Percentiles rank a stretch among this genome's conserved stretches.
These are phyloP conservation scores for Chloroceryle amazona DNA, from an alignment of 2,797 vertebrate species.

Conservation along the genomic window DNA sequence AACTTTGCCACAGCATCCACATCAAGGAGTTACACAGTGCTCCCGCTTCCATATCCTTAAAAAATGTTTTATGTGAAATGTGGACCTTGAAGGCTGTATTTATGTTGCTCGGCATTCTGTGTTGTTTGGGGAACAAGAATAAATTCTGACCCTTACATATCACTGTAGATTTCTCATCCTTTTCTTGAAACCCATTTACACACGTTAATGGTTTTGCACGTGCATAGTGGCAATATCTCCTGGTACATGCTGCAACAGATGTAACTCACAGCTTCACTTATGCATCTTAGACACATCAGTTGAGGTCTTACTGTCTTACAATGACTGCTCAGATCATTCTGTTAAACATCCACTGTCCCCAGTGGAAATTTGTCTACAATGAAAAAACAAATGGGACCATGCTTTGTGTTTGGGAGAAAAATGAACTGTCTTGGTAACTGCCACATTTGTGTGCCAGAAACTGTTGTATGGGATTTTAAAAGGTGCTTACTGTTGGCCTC, in stretches of 20 bases:
- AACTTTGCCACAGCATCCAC: background rate
- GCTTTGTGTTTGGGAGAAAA: slow-evolving; percentile 15
- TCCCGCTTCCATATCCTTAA: background rate
- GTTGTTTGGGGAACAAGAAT: background rate
- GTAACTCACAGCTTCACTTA: background rate
- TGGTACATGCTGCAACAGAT: background rate
- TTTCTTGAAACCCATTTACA: background rate
- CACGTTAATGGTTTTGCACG: fast-evolving
- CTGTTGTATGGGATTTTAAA: slow-evolving; percentile 31
- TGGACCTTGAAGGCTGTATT: background rate
- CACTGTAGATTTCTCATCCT: background rate
- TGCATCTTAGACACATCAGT: background rate
- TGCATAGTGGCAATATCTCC: background rate
- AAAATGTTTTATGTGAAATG: background rate
- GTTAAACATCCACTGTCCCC: background rate
- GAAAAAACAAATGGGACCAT: background rate
- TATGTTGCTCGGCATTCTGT: background rate
- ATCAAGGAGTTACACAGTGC: background rate
- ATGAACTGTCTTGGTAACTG: slow-evolving; percentile 47
- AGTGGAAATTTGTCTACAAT: background rate
- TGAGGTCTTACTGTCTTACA: background rate
- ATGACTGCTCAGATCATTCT: background rate
- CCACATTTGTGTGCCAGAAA: slow-evolving; percentile 39
- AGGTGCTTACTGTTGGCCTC: slow-evolving; percentile 53
- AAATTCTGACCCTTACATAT: background rate